These are phyloP conservation scores for Centropyge bicolor DNA, from an alignment of 2,797 vertebrate genomes.

Conservation along the genomic window DNA sequence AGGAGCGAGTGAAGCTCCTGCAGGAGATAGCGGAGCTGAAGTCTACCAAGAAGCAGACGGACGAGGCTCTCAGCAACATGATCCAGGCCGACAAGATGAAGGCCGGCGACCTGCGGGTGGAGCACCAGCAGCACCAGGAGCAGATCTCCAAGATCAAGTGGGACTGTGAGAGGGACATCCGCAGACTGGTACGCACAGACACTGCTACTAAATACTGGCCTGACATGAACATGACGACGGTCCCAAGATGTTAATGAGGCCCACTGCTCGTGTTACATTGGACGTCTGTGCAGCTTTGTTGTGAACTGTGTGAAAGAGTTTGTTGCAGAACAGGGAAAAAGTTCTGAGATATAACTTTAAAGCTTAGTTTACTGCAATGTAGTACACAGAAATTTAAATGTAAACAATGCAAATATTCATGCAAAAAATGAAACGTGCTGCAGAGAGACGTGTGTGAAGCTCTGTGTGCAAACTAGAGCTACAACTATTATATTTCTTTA, in stretches of 20 bases:
- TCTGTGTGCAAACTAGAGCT: too few species aligned
- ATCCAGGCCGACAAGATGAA: conserved; percentile 99
- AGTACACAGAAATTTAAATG: too few species aligned
- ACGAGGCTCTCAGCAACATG: conserved; percentile 96
- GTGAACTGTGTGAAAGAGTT: not conserved
- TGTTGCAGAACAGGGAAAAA: not conserved
- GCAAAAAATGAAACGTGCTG: too few species aligned
- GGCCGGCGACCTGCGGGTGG: conserved; percentile 95
- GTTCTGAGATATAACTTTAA: not conserved
- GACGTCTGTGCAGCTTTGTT: too few species aligned
- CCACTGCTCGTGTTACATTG: not conserved
- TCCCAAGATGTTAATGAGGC: not conserved
- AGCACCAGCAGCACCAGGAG: conserved; percentile 98
- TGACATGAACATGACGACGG: not conserved
- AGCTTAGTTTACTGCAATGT: not conserved
- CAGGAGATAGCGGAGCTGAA: conserved; percentile 96
- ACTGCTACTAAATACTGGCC: not conserved
- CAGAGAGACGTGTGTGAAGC: too few species aligned
- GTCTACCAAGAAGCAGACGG: conserved; percentile 93
- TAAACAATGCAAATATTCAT: too few species aligned
- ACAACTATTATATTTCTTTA: too few species aligned
- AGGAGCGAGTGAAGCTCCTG: conserved; percentile 95
- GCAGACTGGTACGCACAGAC: conserved; percentile 89
- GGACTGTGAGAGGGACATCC: conserved; percentile 96
- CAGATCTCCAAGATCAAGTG: conserved; percentile 99